phyloP scores from a whole-genome alignment of 1,140 invertebrate genomes.

The Drosophila triauraria region DNA sequence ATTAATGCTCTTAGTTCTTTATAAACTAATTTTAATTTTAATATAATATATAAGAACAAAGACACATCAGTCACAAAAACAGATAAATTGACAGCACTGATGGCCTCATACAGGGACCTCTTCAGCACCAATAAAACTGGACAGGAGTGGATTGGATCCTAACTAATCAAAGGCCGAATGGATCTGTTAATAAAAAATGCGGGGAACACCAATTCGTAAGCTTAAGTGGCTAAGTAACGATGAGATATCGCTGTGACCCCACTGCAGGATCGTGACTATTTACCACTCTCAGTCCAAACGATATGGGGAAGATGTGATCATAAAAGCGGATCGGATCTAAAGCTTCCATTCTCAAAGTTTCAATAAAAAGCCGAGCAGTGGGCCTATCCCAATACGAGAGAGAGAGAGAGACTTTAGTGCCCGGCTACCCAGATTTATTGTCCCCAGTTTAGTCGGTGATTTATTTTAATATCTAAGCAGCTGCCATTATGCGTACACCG shows the following conservation, averaged over 20 bases:
- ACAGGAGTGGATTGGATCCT: background rate
- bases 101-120: slow-evolving; percentile 11
- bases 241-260: background rate
- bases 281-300: background rate
- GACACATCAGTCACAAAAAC: background rate
- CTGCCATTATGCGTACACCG: slow-evolving; percentile 47
- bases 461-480: slow-evolving; percentile 52
- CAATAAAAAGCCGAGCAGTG: slow-evolving; percentile 9
- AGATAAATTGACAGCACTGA: background rate
- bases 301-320: slow-evolving; percentile 1
- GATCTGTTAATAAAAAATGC: slow-evolving; percentile 59
- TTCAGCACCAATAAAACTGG: slow-evolving; percentile 30
- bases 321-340: slow-evolving; percentile 18
- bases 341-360: slow-evolving; percentile 2
- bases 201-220: slow-evolving; percentile 64
- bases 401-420: background rate
- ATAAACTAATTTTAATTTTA: no score
- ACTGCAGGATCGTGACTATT: background rate
- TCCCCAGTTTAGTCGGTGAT: slow-evolving; percentile 68
- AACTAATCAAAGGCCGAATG: slow-evolving; percentile 59
- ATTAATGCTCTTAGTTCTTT: no score
- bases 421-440: slow-evolving; percentile 56
- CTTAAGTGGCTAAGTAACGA: slow-evolving; percentile 44
- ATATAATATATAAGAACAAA: no score
- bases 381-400: slow-evolving; percentile 27